These are phyloP conservation scores for Ichneumon xanthorius DNA, from an alignment of 2,888 invertebrate species.

Conservation along the genomic window DNA sequence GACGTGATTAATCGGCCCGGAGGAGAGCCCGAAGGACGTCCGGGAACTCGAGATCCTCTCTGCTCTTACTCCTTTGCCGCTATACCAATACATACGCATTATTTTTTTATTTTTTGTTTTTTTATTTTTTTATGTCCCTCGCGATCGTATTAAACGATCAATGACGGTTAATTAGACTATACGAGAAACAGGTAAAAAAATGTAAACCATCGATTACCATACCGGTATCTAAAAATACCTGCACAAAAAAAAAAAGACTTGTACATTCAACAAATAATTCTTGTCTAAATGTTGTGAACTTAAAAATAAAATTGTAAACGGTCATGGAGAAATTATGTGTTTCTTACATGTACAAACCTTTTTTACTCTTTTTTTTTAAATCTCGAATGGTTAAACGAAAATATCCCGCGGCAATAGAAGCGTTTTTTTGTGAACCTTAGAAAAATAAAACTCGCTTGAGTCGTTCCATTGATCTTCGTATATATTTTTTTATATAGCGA, in stretches of 20 bases:
- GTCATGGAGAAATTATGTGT: not conserved
- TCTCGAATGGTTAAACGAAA: not conserved
- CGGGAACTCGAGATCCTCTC: conserved; percentile 62
- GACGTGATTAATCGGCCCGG: conserved; percentile 77
- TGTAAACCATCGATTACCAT: not conserved
- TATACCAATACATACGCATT: conserved; percentile 23
- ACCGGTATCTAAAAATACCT: not conserved
- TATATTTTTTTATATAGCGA: conserved; percentile 3
- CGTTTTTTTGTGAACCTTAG: not conserved
- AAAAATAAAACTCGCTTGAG: conserved; percentile 29
- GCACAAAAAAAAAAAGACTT: not conserved
- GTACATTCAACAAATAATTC: not conserved
- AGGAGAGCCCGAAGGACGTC: conserved; percentile 67
- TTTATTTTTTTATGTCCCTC: not conserved
- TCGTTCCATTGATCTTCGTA: conserved; percentile 37
- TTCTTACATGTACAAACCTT: not conserved
- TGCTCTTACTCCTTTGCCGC: conserved; percentile 40
- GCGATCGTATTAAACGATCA: conserved; percentile 24
- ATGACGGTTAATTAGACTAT: conserved; percentile 59
- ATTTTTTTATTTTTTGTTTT: conserved; percentile 10
- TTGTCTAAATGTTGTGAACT: not conserved
- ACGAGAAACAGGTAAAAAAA: not conserved
- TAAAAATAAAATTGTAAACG: not conserved
- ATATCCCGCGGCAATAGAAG: not conserved
- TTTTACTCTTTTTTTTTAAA: not conserved